Evolutionary conservation across 1,140 invertebrate species (phyloP).

Genomic region (Pogonomyrmex barbatus): DNA sequence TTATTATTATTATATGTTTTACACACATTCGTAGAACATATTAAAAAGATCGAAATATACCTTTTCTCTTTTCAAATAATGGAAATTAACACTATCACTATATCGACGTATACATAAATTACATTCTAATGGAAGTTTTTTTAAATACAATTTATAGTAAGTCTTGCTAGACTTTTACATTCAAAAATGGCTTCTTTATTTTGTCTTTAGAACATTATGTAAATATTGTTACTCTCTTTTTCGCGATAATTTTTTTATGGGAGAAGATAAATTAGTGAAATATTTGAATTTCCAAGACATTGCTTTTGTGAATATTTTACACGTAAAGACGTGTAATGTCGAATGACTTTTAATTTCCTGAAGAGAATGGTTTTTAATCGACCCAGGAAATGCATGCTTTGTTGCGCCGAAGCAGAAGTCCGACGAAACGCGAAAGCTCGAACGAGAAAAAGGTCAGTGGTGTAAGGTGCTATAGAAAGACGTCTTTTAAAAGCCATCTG

Average conservation of each 20-base stretch:
- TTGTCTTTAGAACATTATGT: neutral
- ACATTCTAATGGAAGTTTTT: neutral
- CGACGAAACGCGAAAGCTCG: neutral
- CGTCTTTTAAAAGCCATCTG: slow-evolving; percentile 6
- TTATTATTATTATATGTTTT: too few species aligned
- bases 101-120: neutral
- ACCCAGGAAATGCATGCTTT: neutral
- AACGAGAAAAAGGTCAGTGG: slow-evolving; percentile 5
- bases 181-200: neutral
- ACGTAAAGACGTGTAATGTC: neutral
- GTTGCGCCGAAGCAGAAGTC: neutral
- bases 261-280: neutral
- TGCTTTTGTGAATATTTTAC: neutral
- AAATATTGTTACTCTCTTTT: neutral
- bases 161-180: neutral
- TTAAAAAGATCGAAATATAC: neutral
- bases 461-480: neutral
- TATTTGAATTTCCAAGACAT: neutral
- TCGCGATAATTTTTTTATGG: neutral
- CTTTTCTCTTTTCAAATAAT: neutral
- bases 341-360: slow-evolving; percentile 37
- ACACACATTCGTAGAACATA: neutral
- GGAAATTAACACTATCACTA: neutral
- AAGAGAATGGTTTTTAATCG: slow-evolving; percentile 35
- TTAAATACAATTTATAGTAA: neutral